These are phyloP conservation scores for Aphrocallistes beatrix DNA, from an alignment of 37 sponge, comb jelly and placozoan genomes.

Conservation along the genomic window DNA sequence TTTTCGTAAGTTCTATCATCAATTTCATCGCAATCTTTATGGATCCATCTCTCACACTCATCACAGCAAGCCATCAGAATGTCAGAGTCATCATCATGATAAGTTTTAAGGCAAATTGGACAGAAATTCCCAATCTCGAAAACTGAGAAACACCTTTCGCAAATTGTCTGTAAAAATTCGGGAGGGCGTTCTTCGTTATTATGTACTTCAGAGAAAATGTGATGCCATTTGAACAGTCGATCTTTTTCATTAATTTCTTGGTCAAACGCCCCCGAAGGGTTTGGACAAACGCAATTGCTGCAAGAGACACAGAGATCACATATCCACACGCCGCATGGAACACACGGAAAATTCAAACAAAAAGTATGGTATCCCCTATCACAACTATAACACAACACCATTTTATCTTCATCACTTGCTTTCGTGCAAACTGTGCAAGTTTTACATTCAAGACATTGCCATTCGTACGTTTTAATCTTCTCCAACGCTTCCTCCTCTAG, in stretches of 20 bases:
- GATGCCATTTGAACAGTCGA: slow-evolving; percentile 7
- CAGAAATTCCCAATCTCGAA: slow-evolving; percentile 51
- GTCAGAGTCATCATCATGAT: slow-evolving; percentile 39
- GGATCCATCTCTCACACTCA: slow-evolving; percentile 54
- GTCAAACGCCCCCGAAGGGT: not conserved
- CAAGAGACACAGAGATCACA: not conserved
- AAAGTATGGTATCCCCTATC: slow-evolving; percentile 92
- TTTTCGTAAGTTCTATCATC: not conserved
- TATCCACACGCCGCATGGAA: slow-evolving; percentile 56
- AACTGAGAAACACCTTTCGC: slow-evolving; percentile 35
- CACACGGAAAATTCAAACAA: slow-evolving; percentile 50
- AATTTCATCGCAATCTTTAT: slow-evolving; percentile 41
- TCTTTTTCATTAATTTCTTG: not conserved
- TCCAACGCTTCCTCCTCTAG: slow-evolving; percentile 24
- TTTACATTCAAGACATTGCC: slow-evolving; percentile 87
- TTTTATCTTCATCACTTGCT: slow-evolving; percentile 53
- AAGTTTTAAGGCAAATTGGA: slow-evolving; percentile 50
- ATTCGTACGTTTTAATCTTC: slow-evolving; percentile 39
- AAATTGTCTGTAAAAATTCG: slow-evolving; percentile 32
- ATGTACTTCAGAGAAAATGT: not conserved
- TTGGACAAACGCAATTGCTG: not conserved
- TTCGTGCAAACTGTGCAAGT: slow-evolving; percentile 56
- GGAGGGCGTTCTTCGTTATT: not conserved
- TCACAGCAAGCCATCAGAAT: slow-evolving; percentile 60
- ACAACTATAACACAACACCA: slow-evolving; percentile 88